Base-by-base conservation (phyloP, 2,113 vertebrate genomes). In the Actenoides hombroni region DNA sequence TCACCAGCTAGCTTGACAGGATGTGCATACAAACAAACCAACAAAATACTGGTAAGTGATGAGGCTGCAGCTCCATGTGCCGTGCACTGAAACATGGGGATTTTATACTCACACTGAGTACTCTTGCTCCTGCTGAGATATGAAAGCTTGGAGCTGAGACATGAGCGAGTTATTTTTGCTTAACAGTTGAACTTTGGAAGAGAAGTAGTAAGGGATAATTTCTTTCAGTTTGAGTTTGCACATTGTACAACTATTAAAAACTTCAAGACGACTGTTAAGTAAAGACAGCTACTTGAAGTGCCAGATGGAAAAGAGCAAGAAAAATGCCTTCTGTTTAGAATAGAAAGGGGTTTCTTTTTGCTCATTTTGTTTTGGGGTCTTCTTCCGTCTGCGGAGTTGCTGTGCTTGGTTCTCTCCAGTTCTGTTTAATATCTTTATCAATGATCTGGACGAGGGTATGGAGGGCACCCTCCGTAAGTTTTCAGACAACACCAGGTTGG, bases 291-390 rank as follows among this genome's bases (percentile, higher is more conserved):
- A 80, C 76, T 96, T 93, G 90, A 93, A 96, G 80, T 94, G 94
- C 95, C 90, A 96, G 94, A 95, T 94, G 93, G 93, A 93, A 96
- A 96, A 94, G 76, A 93, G 88, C 73, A 83, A 86, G 88, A 64
- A 83, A 93, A 94, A 60, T 84, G 86, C 90, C 92, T 94, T 90
- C 92, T 92, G 83, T 75, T 88, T 70, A 16, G 86, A 92, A 54
- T 63, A 53, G 89, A 75, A 51, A 76, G 54, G 79, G 39, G 16
- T 39, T 86, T 90, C 13, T 49, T 25, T 89, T 92, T 77, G 76
- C 81, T 89, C 21, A 15, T 81, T 86, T 92, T 81, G 6, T 37
- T 57, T 39, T n/a, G 44, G 29, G 95, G 80, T 93, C 71, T 84
- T 93, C 68, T 83, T 26, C 42, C 39, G 85, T 63, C 79, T 86